A percentile compares a stretch with the other conserved stretches of the same genome.
Evolutionary conservation across 1,140 invertebrate genomes (phyloP).

Genomic region (Babylonia areolata): DNA sequence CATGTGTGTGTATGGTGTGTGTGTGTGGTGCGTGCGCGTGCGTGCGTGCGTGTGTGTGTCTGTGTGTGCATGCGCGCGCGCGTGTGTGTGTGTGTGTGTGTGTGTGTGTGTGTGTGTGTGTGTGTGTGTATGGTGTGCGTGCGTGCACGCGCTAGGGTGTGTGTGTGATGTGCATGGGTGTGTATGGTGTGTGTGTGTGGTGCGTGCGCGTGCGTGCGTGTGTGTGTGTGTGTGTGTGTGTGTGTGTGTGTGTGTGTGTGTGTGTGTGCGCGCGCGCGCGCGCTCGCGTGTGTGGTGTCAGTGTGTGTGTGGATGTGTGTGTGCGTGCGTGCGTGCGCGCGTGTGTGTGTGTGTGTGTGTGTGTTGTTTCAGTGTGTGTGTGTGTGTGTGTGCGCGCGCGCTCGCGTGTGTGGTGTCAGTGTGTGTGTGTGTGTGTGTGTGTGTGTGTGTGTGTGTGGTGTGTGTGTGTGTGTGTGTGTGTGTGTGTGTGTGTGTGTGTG

Average conservation of each 20-base stretch:
- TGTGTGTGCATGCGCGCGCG: too few relatives aligned
- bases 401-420: too few relatives aligned
- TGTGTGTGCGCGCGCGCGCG: constrained; percentile 21
- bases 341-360: constrained; percentile 35
- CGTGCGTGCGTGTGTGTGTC: too few relatives aligned
- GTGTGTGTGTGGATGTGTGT: constrained; percentile 34
- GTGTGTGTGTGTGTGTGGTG: too few relatives aligned
- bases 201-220: constrained; percentile 33
- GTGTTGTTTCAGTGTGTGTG: too few relatives aligned
- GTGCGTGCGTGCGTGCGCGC: constrained; percentile 36
- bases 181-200: constrained; percentile 40
- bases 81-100: too few relatives aligned
- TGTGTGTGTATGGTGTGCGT: constrained; percentile 18
- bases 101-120: too few relatives aligned
- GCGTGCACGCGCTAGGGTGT: constrained; percentile 34
- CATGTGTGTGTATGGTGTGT: too few relatives aligned
- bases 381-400: too few relatives aligned
- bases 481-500: background rate
- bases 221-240: constrained; percentile 37
- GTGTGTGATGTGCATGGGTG: constrained; percentile 29
- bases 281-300: constrained; percentile 32
- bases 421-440: constrained; percentile 39
- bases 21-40: constrained; percentile 32
- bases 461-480: background rate
- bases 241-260: constrained; percentile 22